A percentile compares a stretch with the other conserved stretches of the same genome.
Evolutionary conservation across 2,888 invertebrate species (phyloP).

Genomic region (Torymus texanus): DNA sequence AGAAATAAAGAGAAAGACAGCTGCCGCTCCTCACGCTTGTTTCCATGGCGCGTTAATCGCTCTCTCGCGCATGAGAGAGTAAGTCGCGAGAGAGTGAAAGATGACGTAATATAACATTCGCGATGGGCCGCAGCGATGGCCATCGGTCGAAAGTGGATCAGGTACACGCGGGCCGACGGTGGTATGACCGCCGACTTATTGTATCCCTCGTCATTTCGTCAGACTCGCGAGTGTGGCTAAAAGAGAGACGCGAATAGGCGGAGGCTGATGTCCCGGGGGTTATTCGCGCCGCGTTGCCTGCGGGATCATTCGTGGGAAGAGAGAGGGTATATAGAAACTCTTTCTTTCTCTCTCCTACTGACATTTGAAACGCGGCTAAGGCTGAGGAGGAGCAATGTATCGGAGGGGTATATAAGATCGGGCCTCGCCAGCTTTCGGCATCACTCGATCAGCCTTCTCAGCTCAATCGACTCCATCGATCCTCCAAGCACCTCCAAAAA

Average conservation of each 20-base stretch:
- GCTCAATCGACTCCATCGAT: neutral
- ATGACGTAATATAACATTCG: slow-evolving; percentile 23
- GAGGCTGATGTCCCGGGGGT: slow-evolving; percentile 26
- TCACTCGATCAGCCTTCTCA: slow-evolving; percentile 41
- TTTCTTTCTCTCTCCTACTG: neutral
- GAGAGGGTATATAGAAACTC: neutral
- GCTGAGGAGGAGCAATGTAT: neutral
- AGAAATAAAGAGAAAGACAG: slow-evolving; percentile 14
- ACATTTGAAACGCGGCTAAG: slow-evolving; percentile 17
- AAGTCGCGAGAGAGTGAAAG: slow-evolving; percentile 31
- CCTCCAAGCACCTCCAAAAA: slow-evolving; percentile 5
- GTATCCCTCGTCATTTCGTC: slow-evolving; percentile 10
- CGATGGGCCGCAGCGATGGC: neutral
- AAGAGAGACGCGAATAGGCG: slow-evolving; percentile 9
- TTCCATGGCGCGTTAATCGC: neutral
- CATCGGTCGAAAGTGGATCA: slow-evolving; percentile 41
- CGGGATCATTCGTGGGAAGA: slow-evolving; percentile 22
- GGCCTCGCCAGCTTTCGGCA: slow-evolving; percentile 10
- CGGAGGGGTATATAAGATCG: slow-evolving; percentile 43
- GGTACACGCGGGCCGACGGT: slow-evolving; percentile 1
- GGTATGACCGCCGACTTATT: neutral
- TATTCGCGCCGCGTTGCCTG: slow-evolving; percentile 26
- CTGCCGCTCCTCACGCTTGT: neutral
- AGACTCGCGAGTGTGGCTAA: neutral
- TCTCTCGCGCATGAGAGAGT: neutral